These are phyloP conservation scores for Meloidogyne chitwoodi DNA, from an alignment of 1,140 invertebrate species.

Conservation along the genomic window DNA sequence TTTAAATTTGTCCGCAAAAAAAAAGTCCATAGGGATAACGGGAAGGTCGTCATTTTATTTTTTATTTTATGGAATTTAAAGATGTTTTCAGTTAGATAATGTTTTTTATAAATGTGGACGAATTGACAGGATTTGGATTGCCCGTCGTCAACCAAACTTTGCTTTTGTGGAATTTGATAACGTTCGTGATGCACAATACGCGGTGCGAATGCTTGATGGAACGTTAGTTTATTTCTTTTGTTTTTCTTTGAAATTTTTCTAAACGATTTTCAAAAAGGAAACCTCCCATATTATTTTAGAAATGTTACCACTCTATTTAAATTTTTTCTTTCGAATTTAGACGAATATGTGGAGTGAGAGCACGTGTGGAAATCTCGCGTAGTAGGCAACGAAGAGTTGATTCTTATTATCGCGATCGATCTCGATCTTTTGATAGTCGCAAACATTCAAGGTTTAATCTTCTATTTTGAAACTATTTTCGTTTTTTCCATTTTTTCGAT, in stretches of 20 bases:
- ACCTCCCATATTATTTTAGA: too few relatives aligned
- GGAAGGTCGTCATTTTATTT: too few relatives aligned
- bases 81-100: conserved; percentile 72
- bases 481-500: too few relatives aligned
- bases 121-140: conserved; percentile 87
- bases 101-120: conserved; percentile 90
- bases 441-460: neutral
- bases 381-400: conserved; percentile 43
- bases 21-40: too few relatives aligned
- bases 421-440: neutral
- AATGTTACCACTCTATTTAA: neutral
- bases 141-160: conserved; percentile 85
- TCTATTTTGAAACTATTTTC: neutral
- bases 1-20: too few relatives aligned
- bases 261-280: too few relatives aligned
- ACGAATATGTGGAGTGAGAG: conserved; percentile 57
- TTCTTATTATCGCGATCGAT: conserved; percentile 14
- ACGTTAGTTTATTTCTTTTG: conserved; percentile 36
- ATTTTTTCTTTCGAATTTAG: conserved; percentile 31
- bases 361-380: conserved; percentile 54
- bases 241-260: too few relatives aligned
- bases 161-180: conserved; percentile 95
- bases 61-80: too few relatives aligned
- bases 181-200: conserved; percentile 85
- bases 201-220: conserved; percentile 83